Evolutionary conservation across 2,113 vertebrate species (phyloP).

Genomic region (Mola mola): DNA sequence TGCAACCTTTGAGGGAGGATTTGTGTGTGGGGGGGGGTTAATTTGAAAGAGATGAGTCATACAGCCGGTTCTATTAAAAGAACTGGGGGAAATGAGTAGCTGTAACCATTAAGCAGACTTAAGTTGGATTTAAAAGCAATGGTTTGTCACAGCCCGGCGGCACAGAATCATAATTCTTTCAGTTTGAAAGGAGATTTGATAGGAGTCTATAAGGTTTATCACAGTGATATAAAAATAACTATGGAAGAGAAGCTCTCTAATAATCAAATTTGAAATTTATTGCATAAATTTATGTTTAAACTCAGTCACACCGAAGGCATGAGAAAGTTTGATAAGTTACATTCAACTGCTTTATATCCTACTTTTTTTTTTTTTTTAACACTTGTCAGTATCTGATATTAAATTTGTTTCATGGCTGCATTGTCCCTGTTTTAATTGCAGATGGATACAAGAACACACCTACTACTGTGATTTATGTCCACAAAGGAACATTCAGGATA

Average conservation of each 20-base stretch:
- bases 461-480: conserved; percentile 13
- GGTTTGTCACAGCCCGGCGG: conserved; percentile 28
- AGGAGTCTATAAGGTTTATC: conserved; percentile 26
- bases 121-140: conserved; percentile 49
- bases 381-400: conserved; percentile 3
- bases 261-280: conserved; percentile 10
- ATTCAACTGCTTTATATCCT: background rate
- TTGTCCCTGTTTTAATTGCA: conserved; percentile 12
- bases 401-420: conserved; percentile 5
- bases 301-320: conserved; percentile 4
- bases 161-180: conserved; percentile 10
- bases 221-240: conserved; percentile 20
- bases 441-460: background rate
- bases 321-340: background rate
- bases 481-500: conserved; percentile 40
- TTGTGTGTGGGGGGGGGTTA: conserved; percentile 34
- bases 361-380: too few relatives aligned
- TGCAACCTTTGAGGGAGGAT: conserved; percentile 33
- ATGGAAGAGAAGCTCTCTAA: background rate
- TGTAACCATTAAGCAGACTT: conserved; percentile 30
- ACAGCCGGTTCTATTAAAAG: conserved; percentile 9
- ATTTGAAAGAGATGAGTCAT: conserved; percentile 49
- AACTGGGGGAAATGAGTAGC: conserved; percentile 27
- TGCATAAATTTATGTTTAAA: conserved; percentile 8
- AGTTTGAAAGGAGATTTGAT: conserved; percentile 25